Conservation (phyloP, 2,113 vertebrate species). For the Hippocampus guttulatus region DNA sequence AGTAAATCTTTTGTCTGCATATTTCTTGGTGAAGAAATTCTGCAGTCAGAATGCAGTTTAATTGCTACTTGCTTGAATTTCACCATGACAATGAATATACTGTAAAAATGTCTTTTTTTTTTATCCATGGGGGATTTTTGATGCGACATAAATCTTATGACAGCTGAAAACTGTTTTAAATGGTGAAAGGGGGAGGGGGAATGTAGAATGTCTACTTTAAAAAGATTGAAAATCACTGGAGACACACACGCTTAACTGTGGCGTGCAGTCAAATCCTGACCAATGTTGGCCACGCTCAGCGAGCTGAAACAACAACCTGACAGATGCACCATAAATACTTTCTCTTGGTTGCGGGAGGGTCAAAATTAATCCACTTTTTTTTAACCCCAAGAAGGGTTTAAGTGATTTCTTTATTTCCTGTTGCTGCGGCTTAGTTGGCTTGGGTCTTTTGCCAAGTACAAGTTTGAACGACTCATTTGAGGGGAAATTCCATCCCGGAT, state of each 20-base stretch:
- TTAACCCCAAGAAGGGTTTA: neutral
- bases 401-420: neutral
- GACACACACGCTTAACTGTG: slow-evolving; percentile 43
- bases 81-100: neutral
- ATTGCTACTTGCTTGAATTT: neutral
- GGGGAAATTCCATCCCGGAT: neutral
- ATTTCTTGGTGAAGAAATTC: neutral
- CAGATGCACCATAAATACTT: slow-evolving; percentile 35
- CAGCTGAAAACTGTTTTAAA: neutral
- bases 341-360: slow-evolving; percentile 32
- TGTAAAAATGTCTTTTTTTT: neutral
- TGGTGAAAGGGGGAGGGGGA: neutral
- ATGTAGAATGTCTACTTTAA: neutral
- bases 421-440: slow-evolving; percentile 46
- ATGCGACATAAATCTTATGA: too few species aligned
- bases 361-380: neutral
- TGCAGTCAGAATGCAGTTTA: neutral
- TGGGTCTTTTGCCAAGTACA: slow-evolving; percentile 38
- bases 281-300: slow-evolving; percentile 18
- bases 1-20: neutral
- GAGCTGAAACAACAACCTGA: slow-evolving; percentile 55
- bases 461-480: slow-evolving; percentile 48
- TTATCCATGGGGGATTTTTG: neutral
- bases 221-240: slow-evolving; percentile 15
- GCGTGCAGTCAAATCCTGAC: slow-evolving; percentile 42